Evolutionary conservation across 2,888 invertebrate genomes (phyloP).

Genomic region (Amphipyra berbera): DNA sequence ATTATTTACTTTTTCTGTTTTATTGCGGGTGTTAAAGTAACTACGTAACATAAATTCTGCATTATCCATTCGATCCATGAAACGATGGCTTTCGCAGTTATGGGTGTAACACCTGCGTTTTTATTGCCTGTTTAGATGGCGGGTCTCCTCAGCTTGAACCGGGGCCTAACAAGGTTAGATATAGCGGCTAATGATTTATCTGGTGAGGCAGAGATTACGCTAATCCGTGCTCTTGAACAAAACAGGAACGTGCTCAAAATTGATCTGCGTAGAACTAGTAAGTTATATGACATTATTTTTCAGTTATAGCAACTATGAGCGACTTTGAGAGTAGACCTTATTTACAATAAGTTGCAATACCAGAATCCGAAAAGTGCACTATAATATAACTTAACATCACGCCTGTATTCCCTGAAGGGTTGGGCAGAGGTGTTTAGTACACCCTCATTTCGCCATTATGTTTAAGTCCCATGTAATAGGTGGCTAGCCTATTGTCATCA

Average conservation of each 20-base stretch:
- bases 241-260: slow-evolving; percentile 78
- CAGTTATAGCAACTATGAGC: too few relatives aligned
- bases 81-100: slow-evolving; percentile 21
- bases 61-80: slow-evolving; percentile 4
- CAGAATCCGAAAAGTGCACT: too few relatives aligned
- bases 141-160: slow-evolving; percentile 88
- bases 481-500: too few relatives aligned
- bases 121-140: slow-evolving; percentile 75
- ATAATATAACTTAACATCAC: too few relatives aligned
- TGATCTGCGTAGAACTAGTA: slow-evolving; percentile 84
- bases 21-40: slow-evolving; percentile 24
- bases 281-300: slow-evolving; percentile 51
- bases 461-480: too few relatives aligned
- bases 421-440: too few relatives aligned
- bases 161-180: slow-evolving; percentile 87
- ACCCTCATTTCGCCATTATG: too few relatives aligned
- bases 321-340: too few relatives aligned
- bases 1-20: slow-evolving; percentile 9
- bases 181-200: slow-evolving; percentile 90
- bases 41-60: slow-evolving; percentile 10
- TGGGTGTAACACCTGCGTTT: slow-evolving; percentile 29
- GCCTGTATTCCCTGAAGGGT: too few relatives aligned
- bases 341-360: too few relatives aligned
- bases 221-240: slow-evolving; percentile 78
- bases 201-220: slow-evolving; percentile 86